Base-by-base conservation (phyloP, 2,888 invertebrate species). In the Trachelus stipa region DNA sequence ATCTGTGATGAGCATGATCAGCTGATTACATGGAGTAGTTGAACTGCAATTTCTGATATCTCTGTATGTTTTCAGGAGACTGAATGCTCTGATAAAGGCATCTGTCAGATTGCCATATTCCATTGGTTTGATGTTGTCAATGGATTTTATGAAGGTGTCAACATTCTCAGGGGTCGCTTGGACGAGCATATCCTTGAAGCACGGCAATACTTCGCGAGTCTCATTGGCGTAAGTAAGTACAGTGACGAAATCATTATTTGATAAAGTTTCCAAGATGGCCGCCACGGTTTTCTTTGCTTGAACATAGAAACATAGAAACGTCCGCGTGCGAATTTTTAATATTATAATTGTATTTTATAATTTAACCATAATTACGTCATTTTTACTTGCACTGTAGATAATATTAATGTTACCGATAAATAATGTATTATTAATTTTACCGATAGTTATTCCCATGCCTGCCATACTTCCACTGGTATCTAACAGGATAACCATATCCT, bases 391-490 rank as follows among this genome's bases (percentile, higher is more conserved):
- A 56, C 15, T 23, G 0, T 56, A 23, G 56, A 15, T 56, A 56
- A 56, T 40, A 6, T 40, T 23, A 23, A 40, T 23, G 15, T 40
- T 84, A 91, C 91, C 91, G 73, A 96, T 95, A 79, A 35, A 35
- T 12, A 23, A 23, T 40, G 40, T 40, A 40, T 40, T 23, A 23
- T 56, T 23, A 23, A 56, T 56, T 1, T 56, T 84, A 91, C 91
- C 91, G 73, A 96, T 95, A 79, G 94, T 94, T 86, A 93, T 93
- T 40, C 94, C 92, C 87, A 94, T 92, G 4, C 99, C 99, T 40
- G 95, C 96, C 99, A 99, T 99, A 33, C 98, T 99, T 31, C 99
- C 99, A 75, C 98, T 98, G 78, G 96, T 95, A 90, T 99, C 99
- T 81, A 99, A 93, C 77, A 99, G 93, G 79, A 99, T 98, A 37